phyloP scores from a whole-genome alignment of 2,888 invertebrate species.

The Steinernema hermaphroditum region DNA sequence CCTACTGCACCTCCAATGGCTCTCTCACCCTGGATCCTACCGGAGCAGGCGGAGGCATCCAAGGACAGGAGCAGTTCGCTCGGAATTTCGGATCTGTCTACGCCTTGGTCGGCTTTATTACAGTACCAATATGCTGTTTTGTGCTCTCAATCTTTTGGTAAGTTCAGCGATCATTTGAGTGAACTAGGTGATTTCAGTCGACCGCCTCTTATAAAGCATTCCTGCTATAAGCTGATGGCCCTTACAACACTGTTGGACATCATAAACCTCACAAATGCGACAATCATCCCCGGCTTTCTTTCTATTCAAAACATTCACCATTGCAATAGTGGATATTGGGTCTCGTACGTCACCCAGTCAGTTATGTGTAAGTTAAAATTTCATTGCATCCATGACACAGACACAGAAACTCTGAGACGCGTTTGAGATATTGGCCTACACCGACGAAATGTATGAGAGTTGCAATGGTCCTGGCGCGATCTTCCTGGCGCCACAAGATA shows the following conservation, averaged over 20 bases:
- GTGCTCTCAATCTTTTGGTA: no score
- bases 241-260: background rate
- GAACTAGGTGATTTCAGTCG: no score
- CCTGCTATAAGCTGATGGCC: conserved; percentile 4
- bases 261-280: background rate
- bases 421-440: no score
- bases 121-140: background rate
- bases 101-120: background rate
- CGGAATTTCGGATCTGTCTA: background rate
- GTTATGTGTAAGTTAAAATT: background rate
- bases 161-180: no score
- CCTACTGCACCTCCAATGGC: background rate
- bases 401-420: no score
- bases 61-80: background rate
- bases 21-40: background rate
- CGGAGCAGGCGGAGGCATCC: background rate
- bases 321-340: background rate
- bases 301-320: background rate
- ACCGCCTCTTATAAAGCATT: background rate
- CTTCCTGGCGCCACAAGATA: no score
- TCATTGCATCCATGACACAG: no score
- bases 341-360: background rate
- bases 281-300: background rate
- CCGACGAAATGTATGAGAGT: no score
- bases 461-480: no score